A percentile compares a stretch with the other conserved stretches of the same genome.
Evolutionary conservation across 2,888 invertebrate genomes (phyloP).

Genomic region (Blera fallax): DNA sequence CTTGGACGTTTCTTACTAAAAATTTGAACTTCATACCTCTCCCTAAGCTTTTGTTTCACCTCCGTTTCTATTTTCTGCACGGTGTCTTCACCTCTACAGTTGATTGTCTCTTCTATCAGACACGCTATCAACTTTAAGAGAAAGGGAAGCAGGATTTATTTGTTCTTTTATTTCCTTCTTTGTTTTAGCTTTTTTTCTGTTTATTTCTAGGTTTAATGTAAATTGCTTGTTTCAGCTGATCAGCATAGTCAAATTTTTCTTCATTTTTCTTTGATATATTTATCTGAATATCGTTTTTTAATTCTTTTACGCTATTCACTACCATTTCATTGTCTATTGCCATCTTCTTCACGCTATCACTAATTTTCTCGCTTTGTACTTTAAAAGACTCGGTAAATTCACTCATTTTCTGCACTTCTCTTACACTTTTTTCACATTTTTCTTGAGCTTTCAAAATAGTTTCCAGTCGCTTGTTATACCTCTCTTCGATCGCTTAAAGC

Average conservation of each 20-base stretch:
- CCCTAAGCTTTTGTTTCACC: too few relatives aligned
- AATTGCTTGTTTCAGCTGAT: background rate
- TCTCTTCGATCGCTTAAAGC: background rate
- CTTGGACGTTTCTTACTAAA: too few relatives aligned
- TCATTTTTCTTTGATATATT: background rate
- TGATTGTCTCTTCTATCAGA: background rate
- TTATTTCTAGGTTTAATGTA: background rate
- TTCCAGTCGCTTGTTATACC: background rate
- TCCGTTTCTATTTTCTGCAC: too few relatives aligned
- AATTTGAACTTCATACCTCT: too few relatives aligned
- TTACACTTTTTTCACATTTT: background rate
- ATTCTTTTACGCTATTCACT: background rate
- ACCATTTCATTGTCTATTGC: background rate
- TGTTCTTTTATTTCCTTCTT: background rate
- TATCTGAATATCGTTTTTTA: background rate
- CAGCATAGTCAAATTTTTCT: background rate
- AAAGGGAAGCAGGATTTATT: background rate
- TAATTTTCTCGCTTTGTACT: background rate
- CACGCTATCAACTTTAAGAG: background rate
- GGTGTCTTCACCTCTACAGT: too few relatives aligned
- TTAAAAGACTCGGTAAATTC: background rate
- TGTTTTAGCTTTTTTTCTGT: background rate
- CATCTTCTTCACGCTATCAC: background rate
- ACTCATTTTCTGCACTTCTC: background rate
- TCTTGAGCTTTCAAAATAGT: background rate